These are phyloP conservation scores for Phoenoteleia sp. DNA, from an alignment of 2,888 invertebrate genomes.

Conservation along the genomic window DNA sequence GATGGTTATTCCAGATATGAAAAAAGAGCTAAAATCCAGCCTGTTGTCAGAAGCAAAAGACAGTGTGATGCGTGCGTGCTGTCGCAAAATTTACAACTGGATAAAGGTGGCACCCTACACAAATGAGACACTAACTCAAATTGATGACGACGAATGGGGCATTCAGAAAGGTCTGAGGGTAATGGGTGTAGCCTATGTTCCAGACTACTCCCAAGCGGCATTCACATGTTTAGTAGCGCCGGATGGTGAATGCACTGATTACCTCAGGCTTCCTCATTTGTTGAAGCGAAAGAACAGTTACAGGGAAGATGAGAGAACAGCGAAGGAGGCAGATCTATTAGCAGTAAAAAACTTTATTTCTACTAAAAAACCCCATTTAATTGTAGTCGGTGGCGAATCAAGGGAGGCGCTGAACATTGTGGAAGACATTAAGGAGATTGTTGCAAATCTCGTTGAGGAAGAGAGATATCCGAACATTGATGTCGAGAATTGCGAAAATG, in stretches of 20 bases:
- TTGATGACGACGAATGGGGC: constrained; percentile 97
- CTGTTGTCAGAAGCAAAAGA: constrained; percentile 96
- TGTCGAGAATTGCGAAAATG: constrained; percentile 98
- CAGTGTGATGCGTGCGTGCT: constrained; percentile 93
- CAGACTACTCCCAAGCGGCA: constrained; percentile 94
- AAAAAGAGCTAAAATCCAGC: constrained; percentile 93
- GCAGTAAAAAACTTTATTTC: constrained; percentile 94
- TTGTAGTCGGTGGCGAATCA: constrained; percentile 97
- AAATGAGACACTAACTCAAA: constrained; percentile 89
- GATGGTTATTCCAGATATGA: constrained; percentile 96
- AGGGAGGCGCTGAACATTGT: constrained; percentile 94
- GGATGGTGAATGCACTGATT: constrained; percentile 97
- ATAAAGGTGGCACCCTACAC: constrained; percentile 95
- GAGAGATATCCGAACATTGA: constrained; percentile 95
- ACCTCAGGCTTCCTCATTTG: constrained; percentile 95
- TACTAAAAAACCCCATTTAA: constrained; percentile 97
- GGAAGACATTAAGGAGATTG: constrained; percentile 92
- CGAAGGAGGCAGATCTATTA: constrained; percentile 90
- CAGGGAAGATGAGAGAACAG: constrained; percentile 89
- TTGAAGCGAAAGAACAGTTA: constrained; percentile 93
- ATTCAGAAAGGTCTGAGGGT: constrained; percentile 94
- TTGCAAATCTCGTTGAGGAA: constrained; percentile 92
- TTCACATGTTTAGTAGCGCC: constrained; percentile 95
- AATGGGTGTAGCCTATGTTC: constrained; percentile 95
- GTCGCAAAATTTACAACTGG: constrained; percentile 96